These are phyloP conservation scores for Carcharodon carcharias DNA, from an alignment of 2,797 vertebrate species.

Conservation along the genomic window DNA sequence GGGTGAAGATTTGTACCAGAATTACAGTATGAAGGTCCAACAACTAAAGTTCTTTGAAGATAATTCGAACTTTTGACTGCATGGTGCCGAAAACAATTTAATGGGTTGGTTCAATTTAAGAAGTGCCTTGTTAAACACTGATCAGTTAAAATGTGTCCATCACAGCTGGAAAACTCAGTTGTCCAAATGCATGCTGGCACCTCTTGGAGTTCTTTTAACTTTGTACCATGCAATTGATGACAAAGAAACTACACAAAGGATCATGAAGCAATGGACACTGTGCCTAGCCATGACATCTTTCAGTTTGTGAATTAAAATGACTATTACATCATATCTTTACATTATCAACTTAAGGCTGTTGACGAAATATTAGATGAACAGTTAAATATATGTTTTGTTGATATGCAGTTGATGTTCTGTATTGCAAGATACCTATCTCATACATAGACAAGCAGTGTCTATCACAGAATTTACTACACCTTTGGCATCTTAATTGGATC, in stretches of 20 bases:
- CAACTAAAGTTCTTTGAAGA: conserved; percentile 96
- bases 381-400: background rate
- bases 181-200: background rate
- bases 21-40: conserved; percentile 78
- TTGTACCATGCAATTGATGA: conserved; percentile 1
- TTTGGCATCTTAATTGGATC: background rate
- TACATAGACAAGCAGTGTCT: background rate
- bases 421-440: background rate
- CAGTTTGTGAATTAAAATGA: conserved; percentile 20
- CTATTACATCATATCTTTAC: background rate
- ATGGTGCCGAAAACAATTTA: conserved; percentile 6
- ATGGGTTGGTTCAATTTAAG: background rate
- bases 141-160: background rate
- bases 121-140: conserved; percentile 14
- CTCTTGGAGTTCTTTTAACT: background rate
- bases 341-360: background rate
- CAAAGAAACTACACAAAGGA: background rate
- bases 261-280: background rate
- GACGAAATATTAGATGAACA: conserved; percentile 2
- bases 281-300: background rate
- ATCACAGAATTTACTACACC: background rate
- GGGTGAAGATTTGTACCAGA: conserved; percentile 75
- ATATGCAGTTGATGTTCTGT: background rate
- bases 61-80: conserved; percentile 59
- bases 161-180: background rate